Evolutionary conservation across 1,140 invertebrate species (phyloP), one percentile per base, ranked within the genome.

Genomic region (Bombus ignitus): DNA sequence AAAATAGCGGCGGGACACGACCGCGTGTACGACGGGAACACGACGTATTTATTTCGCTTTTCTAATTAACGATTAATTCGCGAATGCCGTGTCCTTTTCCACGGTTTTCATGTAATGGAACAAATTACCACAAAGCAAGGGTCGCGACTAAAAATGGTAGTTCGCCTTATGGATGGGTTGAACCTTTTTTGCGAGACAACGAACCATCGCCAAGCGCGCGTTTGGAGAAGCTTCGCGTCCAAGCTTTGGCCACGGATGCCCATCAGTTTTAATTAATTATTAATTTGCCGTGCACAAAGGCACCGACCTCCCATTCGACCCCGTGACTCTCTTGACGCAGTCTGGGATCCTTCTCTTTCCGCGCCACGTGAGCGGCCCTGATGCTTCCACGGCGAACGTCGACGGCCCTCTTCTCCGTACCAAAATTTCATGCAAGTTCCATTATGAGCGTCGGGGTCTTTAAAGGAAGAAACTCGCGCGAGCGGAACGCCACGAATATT

Each of bases 251-350:
- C 53, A 42, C n/a, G 44, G 73, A 62, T 37, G 81, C 84, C 82
- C 90, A 91, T 90, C 91, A 91, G 87, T 93, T 93, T 92, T 89
- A 91, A 88, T 92, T 93, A 89, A 92, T 91, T 89, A 91, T 91
- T 91, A 90, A 92, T 93, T 92, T 79, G 87, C 66, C 6, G 32
- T 74, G 75, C 72, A 91, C 88, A 92, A 93, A 93, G 82, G 90
- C 87, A 25, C 37, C 85, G 28, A 70, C 73, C 74, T n/a, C 35
- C 66, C 32, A n/a, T 87, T 57, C 81, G 72, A 35, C 35, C n/a
- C n/a, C n/a, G 32, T 47, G 25, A 82, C 70, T 85, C 70, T 81
- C 70, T 42, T 68, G 59, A 62, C 53, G 6, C 53, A 10, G 32
- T 12, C 47, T 22, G 47, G 47, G 47, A 22, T 70, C 12, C n/a